These are phyloP conservation scores for Capitulum mitella DNA, from an alignment of 2,888 invertebrate species.

Conservation along the genomic window DNA sequence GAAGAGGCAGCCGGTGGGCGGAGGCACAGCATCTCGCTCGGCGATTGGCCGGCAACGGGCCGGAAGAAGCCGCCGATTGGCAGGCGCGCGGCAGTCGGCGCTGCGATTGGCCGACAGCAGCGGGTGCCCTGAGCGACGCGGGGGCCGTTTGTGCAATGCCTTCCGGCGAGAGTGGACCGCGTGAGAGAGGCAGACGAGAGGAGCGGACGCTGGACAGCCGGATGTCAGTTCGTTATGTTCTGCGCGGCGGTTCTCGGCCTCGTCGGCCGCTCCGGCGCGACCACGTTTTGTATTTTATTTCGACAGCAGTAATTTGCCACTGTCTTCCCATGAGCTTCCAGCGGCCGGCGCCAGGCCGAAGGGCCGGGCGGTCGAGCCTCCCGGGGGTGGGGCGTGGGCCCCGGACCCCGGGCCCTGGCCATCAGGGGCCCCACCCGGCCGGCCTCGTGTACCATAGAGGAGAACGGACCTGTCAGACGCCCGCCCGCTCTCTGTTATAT, in stretches of 20 bases:
- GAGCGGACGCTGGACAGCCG: background rate
- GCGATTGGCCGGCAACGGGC: background rate
- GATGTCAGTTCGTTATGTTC: background rate
- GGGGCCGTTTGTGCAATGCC: constrained; percentile 21
- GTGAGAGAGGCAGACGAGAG: background rate
- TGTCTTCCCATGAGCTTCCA: constrained; percentile 24
- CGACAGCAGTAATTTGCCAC: constrained; percentile 7
- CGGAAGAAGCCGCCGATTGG: background rate
- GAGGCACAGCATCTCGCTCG: no score
- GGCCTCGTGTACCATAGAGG: background rate
- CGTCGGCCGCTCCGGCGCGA: background rate
- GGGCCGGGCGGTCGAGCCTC: background rate
- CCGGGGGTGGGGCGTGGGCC: background rate
- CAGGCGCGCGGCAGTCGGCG: background rate
- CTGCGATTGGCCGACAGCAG: background rate
- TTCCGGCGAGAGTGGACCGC: background rate
- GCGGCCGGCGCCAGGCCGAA: background rate
- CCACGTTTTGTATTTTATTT: background rate
- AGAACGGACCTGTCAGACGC: background rate
- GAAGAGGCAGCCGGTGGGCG: background rate
- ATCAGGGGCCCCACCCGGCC: background rate
- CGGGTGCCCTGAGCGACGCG: background rate
- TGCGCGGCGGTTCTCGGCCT: background rate
- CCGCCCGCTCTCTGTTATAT: background rate
- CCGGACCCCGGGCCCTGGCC: background rate